Evolutionary conservation across 2,888 invertebrate species (phyloP).

Genomic region (Lycocerus yunnanus): DNA sequence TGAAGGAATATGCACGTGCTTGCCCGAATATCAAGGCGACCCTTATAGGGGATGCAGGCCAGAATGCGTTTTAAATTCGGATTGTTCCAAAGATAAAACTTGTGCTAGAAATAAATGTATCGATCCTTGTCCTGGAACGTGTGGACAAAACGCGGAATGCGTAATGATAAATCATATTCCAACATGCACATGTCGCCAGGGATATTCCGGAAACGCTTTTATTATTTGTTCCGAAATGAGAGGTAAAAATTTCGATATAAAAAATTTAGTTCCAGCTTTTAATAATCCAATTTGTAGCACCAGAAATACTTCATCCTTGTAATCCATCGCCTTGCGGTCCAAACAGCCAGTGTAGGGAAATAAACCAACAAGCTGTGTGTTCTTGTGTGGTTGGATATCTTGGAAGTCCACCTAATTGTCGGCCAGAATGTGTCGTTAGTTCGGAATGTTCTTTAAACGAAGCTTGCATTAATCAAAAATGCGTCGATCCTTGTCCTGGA

Average conservation of each 20-base stretch:
- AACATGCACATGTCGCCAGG: slow-evolving; percentile 72
- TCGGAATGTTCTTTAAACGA: slow-evolving; percentile 74
- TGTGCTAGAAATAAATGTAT: slow-evolving; percentile 72
- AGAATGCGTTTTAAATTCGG: slow-evolving; percentile 74
- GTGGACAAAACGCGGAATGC: slow-evolving; percentile 75
- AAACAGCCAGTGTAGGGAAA: slow-evolving; percentile 69
- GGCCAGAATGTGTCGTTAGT: slow-evolving; percentile 74
- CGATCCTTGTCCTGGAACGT: slow-evolving; percentile 76
- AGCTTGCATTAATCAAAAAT: slow-evolving; percentile 75
- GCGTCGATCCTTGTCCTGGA: slow-evolving; percentile 76
- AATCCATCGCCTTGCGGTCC: slow-evolving; percentile 72
- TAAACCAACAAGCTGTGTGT: slow-evolving; percentile 70
- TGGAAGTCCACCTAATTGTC: slow-evolving; percentile 78
- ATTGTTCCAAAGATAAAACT: slow-evolving; percentile 71
- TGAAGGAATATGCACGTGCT: slow-evolving; percentile 72
- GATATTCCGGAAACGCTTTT: slow-evolving; percentile 74
- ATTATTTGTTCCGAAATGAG: slow-evolving; percentile 63
- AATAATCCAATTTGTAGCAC: slow-evolving; percentile 50
- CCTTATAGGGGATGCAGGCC: slow-evolving; percentile 72
- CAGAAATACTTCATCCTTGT: slow-evolving; percentile 63
- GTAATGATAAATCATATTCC: slow-evolving; percentile 77
- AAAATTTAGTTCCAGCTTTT: neutral
- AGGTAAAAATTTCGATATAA: slow-evolving; percentile 50
- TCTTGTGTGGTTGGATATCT: slow-evolving; percentile 71
- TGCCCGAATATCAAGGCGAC: slow-evolving; percentile 71